Percentiles rank a stretch among this genome's conserved stretches.
phyloP scores from a whole-genome alignment of 2,797 vertebrate species.

The Gymnodraco acuticeps region DNA sequence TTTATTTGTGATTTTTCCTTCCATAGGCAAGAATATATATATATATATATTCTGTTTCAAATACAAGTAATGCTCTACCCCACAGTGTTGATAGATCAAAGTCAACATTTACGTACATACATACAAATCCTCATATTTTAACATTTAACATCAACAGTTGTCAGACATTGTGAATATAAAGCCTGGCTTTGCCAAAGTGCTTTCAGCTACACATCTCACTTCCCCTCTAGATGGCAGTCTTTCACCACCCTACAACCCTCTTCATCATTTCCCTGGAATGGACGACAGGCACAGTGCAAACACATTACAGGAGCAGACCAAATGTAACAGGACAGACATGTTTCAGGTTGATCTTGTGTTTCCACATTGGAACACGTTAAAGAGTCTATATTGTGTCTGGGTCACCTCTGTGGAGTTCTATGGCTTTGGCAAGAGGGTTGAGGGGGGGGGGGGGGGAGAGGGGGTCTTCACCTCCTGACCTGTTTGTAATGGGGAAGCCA shows the following conservation, averaged over 20 bases:
- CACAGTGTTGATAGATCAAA: slow-evolving; percentile 39
- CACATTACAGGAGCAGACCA: slow-evolving; percentile 38
- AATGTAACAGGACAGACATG: slow-evolving; percentile 18
- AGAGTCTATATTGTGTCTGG: slow-evolving; percentile 34
- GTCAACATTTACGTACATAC: slow-evolving; percentile 36
- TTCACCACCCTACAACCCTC: slow-evolving; percentile 42
- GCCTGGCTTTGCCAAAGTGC: slow-evolving; percentile 23
- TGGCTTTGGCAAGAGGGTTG: slow-evolving; percentile 80
- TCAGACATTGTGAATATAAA: slow-evolving; percentile 42
- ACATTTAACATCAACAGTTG: slow-evolving; percentile 47
- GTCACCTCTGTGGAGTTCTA: slow-evolving; percentile 75
- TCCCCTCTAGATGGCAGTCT: slow-evolving; percentile 69
- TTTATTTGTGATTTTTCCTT: slow-evolving; percentile 11
- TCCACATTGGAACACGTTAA: slow-evolving; percentile 47
- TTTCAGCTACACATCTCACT: neutral
- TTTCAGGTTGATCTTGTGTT: slow-evolving; percentile 49
- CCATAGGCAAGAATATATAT: slow-evolving; percentile 56
- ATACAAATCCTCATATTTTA: slow-evolving; percentile 49
- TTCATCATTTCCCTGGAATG: slow-evolving; percentile 7
- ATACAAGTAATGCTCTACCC: slow-evolving; percentile 61
- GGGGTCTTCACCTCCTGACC: slow-evolving; percentile 17
- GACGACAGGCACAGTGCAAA: slow-evolving; percentile 46
- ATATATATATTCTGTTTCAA: slow-evolving; percentile 62
- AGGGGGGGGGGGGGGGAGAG: slow-evolving; percentile 69
- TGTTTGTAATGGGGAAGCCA: slow-evolving; percentile 44